Base-by-base conservation (phyloP, 2,888 invertebrate genomes). In the Acanthoscelides obtectus region DNA sequence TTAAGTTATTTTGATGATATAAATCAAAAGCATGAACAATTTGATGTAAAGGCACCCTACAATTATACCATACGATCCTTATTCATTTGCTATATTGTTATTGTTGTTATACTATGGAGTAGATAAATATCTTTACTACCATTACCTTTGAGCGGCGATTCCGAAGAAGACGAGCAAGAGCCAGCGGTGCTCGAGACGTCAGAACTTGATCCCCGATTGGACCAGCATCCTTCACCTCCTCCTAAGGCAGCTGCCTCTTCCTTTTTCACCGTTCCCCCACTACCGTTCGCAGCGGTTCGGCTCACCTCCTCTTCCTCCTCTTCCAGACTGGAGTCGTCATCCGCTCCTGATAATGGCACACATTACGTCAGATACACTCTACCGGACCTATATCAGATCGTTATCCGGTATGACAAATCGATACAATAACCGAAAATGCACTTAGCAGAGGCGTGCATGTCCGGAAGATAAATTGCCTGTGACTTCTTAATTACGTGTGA, bases 281-380 rank as follows among this genome's bases (percentile, higher is more conserved):
- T 45, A 45, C 45, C 12, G 17, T 1, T 45, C 12, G 45, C 45
- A 1, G 45, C 45, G 8, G 45, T 17, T 17, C 45, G 5, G 17
- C 3, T 17, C 17, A 6, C 17, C 45, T 45, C 45, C 5, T 45
- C 45, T 45, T 45, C 45, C 45, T 85, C 85, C 72, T 86, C 88
- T 80, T 90, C 90, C 74, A 89, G 87, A 83, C 89, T 89, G 81
- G 90, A 89, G 79, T 89, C 89, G 81, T 89, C 89, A 72, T 79
- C 79, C 20, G 72, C 45, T 45, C 45, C 45, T 45, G 45, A 45
- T n/a, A n/a, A n/a, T n/a, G n/a, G n/a, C n/a, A n/a, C 45, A 45
- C 45, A 45, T 25, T 45, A 45, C 45, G 17, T 12, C 45, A 45
- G 45, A 45, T 45, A 45, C 45, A 45, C 17, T 45, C 45, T 12